Conservation (phyloP, 2,888 invertebrate species). For the Hydrotaea diabolus region DNA sequence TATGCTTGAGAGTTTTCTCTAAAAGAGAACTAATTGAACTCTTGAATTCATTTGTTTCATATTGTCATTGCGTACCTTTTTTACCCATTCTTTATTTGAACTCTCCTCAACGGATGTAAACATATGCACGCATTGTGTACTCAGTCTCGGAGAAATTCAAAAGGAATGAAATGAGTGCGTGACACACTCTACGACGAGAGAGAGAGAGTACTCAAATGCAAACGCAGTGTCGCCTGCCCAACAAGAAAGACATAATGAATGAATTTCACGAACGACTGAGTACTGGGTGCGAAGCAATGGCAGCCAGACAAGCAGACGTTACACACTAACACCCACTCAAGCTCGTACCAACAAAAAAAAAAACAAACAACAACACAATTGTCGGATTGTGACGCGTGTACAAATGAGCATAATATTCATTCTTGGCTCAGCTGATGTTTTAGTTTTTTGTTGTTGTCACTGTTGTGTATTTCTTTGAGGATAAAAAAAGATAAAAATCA, state of each 20-base stretch:
- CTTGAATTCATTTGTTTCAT: background rate
- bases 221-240: background rate
- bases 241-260: background rate
- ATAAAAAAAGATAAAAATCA: conserved; percentile 1
- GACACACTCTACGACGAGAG: conserved; percentile 22
- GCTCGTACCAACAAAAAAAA: no score
- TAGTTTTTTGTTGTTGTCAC: background rate
- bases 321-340: background rate
- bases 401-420: background rate
- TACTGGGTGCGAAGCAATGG: background rate
- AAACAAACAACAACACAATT: background rate
- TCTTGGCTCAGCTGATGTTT: background rate
- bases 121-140: background rate
- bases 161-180: conserved; percentile 26
- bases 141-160: background rate
- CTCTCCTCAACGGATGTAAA: background rate
- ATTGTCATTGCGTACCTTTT: background rate
- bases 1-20: background rate
- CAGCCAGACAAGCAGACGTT: background rate
- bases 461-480: background rate
- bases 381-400: conserved; percentile 19
- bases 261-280: no score
- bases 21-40: background rate
- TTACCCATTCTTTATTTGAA: background rate
- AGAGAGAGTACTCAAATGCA: background rate